Percentiles rank a stretch among this genome's conserved stretches.
These are phyloP conservation scores for Gymnothorax reevesii DNA, from an alignment of 2,797 vertebrate species.

Conservation along the genomic window DNA sequence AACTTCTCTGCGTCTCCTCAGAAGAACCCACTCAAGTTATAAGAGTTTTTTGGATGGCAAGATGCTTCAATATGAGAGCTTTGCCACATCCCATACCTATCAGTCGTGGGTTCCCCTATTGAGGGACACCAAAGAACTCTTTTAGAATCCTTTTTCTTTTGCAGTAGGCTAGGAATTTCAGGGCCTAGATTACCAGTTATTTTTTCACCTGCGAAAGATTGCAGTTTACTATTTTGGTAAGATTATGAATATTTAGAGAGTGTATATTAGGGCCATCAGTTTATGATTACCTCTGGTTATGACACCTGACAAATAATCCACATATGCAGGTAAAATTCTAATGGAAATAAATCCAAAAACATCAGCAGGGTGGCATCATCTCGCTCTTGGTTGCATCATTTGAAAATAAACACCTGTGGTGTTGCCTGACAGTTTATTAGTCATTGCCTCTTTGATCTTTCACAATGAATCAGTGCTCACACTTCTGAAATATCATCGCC, in stretches of 20 bases:
- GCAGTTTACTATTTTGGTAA: neutral
- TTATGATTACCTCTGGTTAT: neutral
- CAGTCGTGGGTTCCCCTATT: too few relatives aligned
- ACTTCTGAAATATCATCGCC: conserved; percentile 5
- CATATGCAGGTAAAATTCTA: neutral
- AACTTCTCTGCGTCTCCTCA: too few relatives aligned
- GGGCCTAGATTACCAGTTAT: neutral
- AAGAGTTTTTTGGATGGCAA: too few relatives aligned
- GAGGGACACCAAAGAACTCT: too few relatives aligned
- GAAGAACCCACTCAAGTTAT: too few relatives aligned
- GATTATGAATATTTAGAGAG: neutral
- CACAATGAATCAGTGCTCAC: neutral
- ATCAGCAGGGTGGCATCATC: neutral
- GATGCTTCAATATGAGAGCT: too few relatives aligned
- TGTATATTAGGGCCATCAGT: neutral
- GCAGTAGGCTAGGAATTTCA: neutral
- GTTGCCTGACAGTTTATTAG: conserved; percentile 4
- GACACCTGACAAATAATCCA: neutral
- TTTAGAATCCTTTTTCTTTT: too few relatives aligned
- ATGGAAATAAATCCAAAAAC: neutral
- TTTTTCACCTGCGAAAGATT: neutral
- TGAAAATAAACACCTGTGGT: neutral
- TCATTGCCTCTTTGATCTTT: conserved; percentile 1
- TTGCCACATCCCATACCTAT: too few relatives aligned
- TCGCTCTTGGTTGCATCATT: neutral